Percentiles rank a stretch among this genome's conserved stretches.
Conservation (phyloP, 37 sponge, comb jelly and placozoan genomes). For the Axinella damicornis region DNA sequence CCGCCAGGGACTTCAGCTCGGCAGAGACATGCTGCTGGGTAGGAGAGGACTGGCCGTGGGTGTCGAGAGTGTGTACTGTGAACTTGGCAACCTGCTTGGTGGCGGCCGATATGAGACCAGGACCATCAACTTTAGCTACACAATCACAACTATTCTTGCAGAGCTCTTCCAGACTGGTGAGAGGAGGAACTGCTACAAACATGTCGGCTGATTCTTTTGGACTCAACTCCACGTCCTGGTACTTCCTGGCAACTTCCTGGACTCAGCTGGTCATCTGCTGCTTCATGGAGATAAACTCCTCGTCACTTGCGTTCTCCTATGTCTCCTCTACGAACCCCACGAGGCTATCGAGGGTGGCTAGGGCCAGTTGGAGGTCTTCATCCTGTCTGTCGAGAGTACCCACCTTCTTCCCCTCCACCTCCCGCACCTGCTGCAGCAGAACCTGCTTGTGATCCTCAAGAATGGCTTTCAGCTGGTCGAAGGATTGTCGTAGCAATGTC, state of each 20-base stretch:
- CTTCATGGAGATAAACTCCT: conserved; percentile 25
- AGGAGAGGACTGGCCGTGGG: neutral
- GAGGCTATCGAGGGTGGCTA: neutral
- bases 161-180: neutral
- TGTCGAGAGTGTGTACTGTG: neutral
- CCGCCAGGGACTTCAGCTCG: conserved; percentile 9
- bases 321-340: conserved; percentile 12
- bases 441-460: conserved; percentile 1
- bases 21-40: neutral
- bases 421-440: conserved; percentile 4
- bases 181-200: neutral
- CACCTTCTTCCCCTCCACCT: conserved; percentile 24
- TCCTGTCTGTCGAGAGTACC: conserved; percentile 9
- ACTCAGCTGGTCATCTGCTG: conserved; percentile 8
- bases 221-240: neutral
- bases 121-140: neutral
- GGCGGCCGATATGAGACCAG: neutral
- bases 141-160: neutral
- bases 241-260: neutral
- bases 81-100: conserved; percentile 1
- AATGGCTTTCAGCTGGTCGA: conserved; percentile 5
- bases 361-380: neutral
- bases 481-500: neutral
- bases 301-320: conserved; percentile 9
- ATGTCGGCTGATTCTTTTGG: conserved; percentile 31